Evolutionary conservation across 1,140 invertebrate species (phyloP), one percentile per base, ranked within the genome.

Genomic region (Drosophila triauraria): DNA sequence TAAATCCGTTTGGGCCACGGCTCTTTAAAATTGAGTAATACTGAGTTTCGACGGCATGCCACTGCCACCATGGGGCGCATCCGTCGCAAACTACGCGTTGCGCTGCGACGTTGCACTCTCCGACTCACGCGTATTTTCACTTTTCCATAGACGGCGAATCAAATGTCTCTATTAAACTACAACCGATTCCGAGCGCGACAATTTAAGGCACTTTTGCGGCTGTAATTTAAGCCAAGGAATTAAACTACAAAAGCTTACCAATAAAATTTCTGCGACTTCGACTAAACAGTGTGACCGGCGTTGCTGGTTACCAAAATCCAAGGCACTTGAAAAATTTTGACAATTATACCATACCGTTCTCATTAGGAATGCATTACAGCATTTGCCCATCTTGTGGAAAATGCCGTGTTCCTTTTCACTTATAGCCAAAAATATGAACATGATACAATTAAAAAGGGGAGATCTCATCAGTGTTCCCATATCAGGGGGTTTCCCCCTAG

Each of bases 251-350:
- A 76, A 86, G 83, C 83, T 86, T 82, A 86, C 82, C 82, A 86
- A 87, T 79, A 76, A 77, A 86, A 78, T 83, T 71, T 82, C 80
- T 69, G 80, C 75, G 75, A 75, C 80, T 82, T 53, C 75, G 62
- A 75, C 58, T 68, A 63, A 67, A 63, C 32, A 54, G 51, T 54
- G 20, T 54, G 51, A 20, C 51, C 51, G 35, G 32, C 13, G 30
- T 38, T 17, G 51, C 7, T 54, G 6, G 17, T 23, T 8, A 9
- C 15, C 17, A 20, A 53, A 32, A 6, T 6, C 10, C 27, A 0
- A 7, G 25, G 2, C 4, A 12, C 4, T 3, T 0, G 3, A 7
- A 38, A 38, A 54, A 54, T 13, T 6, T 8, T 4, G 17, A 23
- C 30, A 40, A 32, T 32, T 35, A 25, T 10, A 15, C 25, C 13